Conservation (phyloP, 2,888 invertebrate species). For the Polydrusus cervinus region DNA sequence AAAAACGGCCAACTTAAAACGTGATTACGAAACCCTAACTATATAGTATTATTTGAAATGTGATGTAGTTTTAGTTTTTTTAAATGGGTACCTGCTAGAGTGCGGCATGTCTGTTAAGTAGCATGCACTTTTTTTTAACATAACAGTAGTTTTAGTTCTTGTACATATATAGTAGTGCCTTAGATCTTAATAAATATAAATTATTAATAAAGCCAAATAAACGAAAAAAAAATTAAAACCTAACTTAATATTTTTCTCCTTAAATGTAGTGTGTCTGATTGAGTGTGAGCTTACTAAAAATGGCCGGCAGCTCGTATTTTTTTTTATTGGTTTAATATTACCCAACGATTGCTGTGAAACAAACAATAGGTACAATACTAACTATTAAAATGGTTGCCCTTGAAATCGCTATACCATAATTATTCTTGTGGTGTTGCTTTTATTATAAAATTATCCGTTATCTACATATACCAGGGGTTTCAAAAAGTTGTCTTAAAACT, state of each 20-base stretch:
- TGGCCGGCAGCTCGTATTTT: slow-evolving; percentile 34
- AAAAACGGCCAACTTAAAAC: slow-evolving; percentile 41
- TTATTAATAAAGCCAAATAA: slow-evolving; percentile 39
- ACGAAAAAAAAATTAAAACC: slow-evolving; percentile 43
- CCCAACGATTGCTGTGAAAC: slow-evolving; percentile 38
- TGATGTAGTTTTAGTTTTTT: slow-evolving; percentile 52
- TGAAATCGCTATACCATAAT: slow-evolving; percentile 46
- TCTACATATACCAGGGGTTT: slow-evolving; percentile 22
- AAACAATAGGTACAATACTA: slow-evolving; percentile 50
- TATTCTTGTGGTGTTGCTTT: slow-evolving; percentile 46
- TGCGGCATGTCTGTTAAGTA: slow-evolving; percentile 52
- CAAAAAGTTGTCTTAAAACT: too few relatives aligned
- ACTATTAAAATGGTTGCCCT: slow-evolving; percentile 52
- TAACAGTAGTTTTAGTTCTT: slow-evolving; percentile 45
- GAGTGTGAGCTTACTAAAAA: slow-evolving; percentile 40
- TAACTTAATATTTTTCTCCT: slow-evolving; percentile 50
- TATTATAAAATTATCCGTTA: slow-evolving; percentile 50
- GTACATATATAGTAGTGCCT: slow-evolving; percentile 43
- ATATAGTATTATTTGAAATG: slow-evolving; percentile 56
- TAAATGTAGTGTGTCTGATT: slow-evolving; percentile 16
- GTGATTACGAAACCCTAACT: slow-evolving; percentile 31
- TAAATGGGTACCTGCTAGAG: slow-evolving; percentile 53
- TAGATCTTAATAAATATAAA: slow-evolving; percentile 33
- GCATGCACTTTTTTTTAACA: slow-evolving; percentile 49
- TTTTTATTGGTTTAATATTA: slow-evolving; percentile 40